Conservation (phyloP, 2,113 vertebrate genomes). For the Caloenas nicobarica region DNA sequence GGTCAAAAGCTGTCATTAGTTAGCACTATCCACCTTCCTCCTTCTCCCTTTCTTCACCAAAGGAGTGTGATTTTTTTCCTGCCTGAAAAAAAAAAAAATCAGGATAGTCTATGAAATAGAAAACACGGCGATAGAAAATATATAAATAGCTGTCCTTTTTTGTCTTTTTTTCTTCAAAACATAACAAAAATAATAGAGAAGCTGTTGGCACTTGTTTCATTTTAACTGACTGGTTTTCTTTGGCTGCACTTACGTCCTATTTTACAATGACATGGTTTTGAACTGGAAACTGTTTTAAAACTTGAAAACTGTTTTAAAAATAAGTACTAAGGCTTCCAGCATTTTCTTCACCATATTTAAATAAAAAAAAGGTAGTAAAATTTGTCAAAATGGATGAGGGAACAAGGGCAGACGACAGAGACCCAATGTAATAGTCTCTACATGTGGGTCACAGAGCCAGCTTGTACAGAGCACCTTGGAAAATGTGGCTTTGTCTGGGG, state of each 20-base stretch:
- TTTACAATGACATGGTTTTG: not conserved
- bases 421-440: not conserved
- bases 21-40: not conserved
- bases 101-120: not conserved
- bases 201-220: not conserved
- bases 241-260: not conserved
- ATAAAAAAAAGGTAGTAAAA: not conserved
- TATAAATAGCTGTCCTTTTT: not conserved
- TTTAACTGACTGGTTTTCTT: not conserved
- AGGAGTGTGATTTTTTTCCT: not conserved
- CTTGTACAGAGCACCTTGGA: accelerated
- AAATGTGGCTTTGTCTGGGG: not conserved
- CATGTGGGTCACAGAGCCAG: too few relatives aligned
- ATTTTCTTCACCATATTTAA: not conserved
- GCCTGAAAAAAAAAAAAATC: not conserved
- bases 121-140: not conserved
- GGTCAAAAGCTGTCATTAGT: not conserved
- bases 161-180: not conserved
- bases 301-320: not conserved
- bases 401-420: not conserved
- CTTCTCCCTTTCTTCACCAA: not conserved
- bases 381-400: not conserved
- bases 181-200: not conserved
- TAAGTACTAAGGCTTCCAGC: not conserved
- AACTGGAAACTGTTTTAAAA: not conserved